Percentiles rank a stretch among this genome's conserved stretches.
phyloP scores from a whole-genome alignment of 1,140 invertebrate genomes.

The Anoplolepis gracilipes region DNA sequence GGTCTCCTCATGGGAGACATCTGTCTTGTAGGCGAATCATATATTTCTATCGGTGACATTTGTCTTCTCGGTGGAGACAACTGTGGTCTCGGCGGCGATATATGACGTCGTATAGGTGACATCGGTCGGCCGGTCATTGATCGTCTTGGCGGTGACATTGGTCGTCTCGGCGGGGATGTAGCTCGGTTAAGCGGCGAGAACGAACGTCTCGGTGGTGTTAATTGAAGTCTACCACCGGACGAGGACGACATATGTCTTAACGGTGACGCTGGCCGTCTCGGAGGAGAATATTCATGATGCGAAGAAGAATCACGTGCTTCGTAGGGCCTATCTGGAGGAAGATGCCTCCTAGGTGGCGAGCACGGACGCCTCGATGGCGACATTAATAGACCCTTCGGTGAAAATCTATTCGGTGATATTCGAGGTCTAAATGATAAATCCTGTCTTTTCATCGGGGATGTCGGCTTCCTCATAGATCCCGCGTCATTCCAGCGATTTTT shows the following conservation, averaged over 20 bases:
- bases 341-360: conserved; percentile 66
- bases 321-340: conserved; percentile 38
- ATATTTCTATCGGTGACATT: conserved; percentile 20
- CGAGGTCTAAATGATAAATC: conserved; percentile 38
- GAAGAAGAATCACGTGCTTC: conserved; percentile 45
- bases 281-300: conserved; percentile 54
- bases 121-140: conserved; percentile 20
- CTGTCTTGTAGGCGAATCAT: conserved; percentile 12
- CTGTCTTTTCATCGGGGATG: conserved; percentile 55
- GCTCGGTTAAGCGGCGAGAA: conserved; percentile 69
- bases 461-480: conserved; percentile 20
- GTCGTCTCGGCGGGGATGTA: conserved; percentile 46
- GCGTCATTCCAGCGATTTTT: conserved; percentile 59
- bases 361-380: conserved; percentile 67
- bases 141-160: conserved; percentile 31
- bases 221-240: conserved; percentile 20
- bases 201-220: conserved; percentile 65
- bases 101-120: conserved; percentile 57
- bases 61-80: conserved; percentile 55
- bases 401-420: conserved; percentile 55
- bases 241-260: conserved; percentile 5
- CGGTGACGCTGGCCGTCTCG: conserved; percentile 53
- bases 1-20: conserved; percentile 61
- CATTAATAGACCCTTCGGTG: conserved; percentile 68
- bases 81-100: conserved; percentile 50